These are phyloP conservation scores for Octodon degus DNA, from an alignment of 2,113 vertebrate genomes.

Conservation along the genomic window DNA sequence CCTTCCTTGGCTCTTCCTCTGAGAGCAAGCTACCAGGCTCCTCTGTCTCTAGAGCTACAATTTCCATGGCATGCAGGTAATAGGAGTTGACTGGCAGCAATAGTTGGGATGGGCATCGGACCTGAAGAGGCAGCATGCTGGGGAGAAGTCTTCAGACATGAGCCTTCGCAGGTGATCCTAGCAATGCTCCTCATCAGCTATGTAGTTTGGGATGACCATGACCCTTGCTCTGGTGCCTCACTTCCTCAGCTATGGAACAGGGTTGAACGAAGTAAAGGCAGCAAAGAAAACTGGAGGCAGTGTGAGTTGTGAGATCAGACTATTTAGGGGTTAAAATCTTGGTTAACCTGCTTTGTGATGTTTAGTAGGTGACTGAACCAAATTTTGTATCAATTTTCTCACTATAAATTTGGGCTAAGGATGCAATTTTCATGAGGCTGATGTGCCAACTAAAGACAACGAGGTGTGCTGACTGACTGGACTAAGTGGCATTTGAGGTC, in stretches of 20 bases:
- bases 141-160: background rate
- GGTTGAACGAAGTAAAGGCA: background rate
- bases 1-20: conserved; percentile 55
- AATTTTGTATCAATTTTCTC: background rate
- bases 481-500: background rate
- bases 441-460: background rate
- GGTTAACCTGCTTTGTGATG: background rate
- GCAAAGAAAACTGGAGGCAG: background rate
- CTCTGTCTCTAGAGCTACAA: background rate
- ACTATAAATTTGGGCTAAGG: background rate
- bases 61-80: conserved; percentile 34
- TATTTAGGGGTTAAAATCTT: background rate
- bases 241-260: background rate
- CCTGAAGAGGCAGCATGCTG: background rate
- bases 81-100: background rate
- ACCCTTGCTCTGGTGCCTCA: background rate
- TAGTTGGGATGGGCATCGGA: background rate
- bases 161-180: background rate
- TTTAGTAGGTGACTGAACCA: background rate
- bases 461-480: background rate
- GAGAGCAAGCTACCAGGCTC: conserved; percentile 2
- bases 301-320: background rate
- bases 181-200: background rate
- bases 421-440: background rate
- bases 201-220: background rate